phyloP scores from a whole-genome alignment of 2,888 invertebrate species.

The Muscina levida region DNA sequence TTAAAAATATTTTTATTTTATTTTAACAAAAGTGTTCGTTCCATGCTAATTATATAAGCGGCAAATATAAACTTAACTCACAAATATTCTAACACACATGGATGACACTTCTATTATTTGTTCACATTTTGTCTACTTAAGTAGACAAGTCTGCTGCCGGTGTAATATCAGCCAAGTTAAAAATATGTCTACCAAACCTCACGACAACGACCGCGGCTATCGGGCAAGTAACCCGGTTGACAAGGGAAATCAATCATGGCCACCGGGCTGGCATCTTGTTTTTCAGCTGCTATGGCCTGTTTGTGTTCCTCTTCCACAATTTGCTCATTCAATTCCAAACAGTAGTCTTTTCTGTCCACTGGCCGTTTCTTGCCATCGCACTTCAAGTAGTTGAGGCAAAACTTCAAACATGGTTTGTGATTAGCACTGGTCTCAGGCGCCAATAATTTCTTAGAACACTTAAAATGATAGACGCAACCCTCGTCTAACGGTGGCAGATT shows the following conservation, averaged over 20 bases:
- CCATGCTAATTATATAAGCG: too few species aligned
- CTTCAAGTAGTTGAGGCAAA: constrained; percentile 71
- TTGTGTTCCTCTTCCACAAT: constrained; percentile 67
- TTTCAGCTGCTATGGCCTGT: constrained; percentile 14
- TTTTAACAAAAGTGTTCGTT: too few species aligned
- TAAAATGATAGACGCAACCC: constrained; percentile 69
- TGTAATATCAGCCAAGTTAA: too few species aligned
- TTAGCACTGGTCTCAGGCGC: constrained; percentile 60
- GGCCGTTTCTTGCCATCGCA: constrained; percentile 68
- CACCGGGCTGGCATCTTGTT: constrained; percentile 62
- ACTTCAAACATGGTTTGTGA: constrained; percentile 73
- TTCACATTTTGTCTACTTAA: too few species aligned
- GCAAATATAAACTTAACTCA: too few species aligned
- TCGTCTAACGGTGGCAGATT: constrained; percentile 67
- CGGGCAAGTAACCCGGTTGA: constrained; percentile 77
- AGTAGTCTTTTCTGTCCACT: constrained; percentile 69
- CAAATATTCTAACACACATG: too few species aligned
- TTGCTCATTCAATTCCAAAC: constrained; percentile 72
- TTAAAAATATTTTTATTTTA: too few species aligned
- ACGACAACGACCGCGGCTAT: constrained; percentile 76
- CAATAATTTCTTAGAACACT: constrained; percentile 72
- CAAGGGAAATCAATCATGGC: constrained; percentile 78
- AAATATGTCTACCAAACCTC: constrained; percentile 72
- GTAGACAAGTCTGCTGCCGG: too few species aligned
- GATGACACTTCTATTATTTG: too few species aligned